phyloP scores from a whole-genome alignment of 2,797 vertebrate genomes.

The Sebastes hopkinsi region DNA sequence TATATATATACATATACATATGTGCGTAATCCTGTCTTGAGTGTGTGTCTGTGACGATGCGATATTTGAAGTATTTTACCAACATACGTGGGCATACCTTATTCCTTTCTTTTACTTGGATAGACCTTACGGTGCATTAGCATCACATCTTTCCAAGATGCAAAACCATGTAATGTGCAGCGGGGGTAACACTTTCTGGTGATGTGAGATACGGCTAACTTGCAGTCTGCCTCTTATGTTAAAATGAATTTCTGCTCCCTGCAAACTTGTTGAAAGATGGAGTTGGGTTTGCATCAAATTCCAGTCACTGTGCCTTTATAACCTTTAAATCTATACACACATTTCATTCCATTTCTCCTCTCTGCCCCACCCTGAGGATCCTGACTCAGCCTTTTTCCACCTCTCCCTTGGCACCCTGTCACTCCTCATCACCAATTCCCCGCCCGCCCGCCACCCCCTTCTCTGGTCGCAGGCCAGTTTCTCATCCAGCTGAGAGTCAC shows the following conservation, averaged over 20 bases:
- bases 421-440: slow-evolving; percentile 24
- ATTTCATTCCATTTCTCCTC: background rate
- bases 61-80: background rate
- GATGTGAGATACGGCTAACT: background rate
- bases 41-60: background rate
- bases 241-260: background rate
- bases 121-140: background rate
- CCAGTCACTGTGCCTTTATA: background rate
- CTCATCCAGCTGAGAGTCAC: slow-evolving; percentile 54
- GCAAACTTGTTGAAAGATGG: background rate
- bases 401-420: slow-evolving; percentile 29
- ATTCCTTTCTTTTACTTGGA: background rate
- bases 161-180: background rate
- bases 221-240: background rate
- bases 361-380: slow-evolving; percentile 4
- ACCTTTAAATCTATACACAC: slow-evolving; percentile 4
- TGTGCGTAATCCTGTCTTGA: background rate
- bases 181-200: background rate
- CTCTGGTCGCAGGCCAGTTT: slow-evolving; percentile 38
- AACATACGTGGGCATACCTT: background rate
- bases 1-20: background rate
- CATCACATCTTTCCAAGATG: background rate
- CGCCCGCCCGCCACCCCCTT: background rate
- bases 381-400: slow-evolving; percentile 50
- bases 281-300: background rate